Conservation (phyloP, 2,888 invertebrate genomes). For the Agelastica alni region DNA sequence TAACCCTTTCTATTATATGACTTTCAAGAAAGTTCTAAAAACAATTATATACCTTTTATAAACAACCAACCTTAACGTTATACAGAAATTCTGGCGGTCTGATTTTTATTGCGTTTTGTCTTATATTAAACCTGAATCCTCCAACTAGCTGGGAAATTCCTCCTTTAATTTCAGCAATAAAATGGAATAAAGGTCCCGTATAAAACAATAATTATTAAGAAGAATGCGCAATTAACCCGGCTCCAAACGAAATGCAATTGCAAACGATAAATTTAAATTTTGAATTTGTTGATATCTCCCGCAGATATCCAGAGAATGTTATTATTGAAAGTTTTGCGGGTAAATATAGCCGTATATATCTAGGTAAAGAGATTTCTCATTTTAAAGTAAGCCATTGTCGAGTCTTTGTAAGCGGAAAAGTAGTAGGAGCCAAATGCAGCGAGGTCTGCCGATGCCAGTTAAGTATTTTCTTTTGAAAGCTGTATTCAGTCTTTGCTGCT, state of each 20-base stretch:
- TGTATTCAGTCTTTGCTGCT: slow-evolving; percentile 16
- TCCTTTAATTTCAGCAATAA: no score
- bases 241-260: background rate
- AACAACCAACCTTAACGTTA: no score
- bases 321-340: slow-evolving; percentile 19
- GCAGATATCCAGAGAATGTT: slow-evolving; percentile 12
- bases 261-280: slow-evolving; percentile 2
- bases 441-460: slow-evolving; percentile 14
- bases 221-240: no score
- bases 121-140: no score
- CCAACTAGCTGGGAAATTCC: no score
- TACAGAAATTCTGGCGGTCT: no score
- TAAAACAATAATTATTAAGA: no score
- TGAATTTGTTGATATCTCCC: slow-evolving; percentile 10
- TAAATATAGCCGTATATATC: slow-evolving; percentile 3
- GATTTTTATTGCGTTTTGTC: no score
- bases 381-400: slow-evolving; percentile 16
- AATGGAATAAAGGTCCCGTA: no score
- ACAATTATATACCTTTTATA: no score
- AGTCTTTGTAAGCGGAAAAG: slow-evolving; percentile 9
- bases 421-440: slow-evolving; percentile 17
- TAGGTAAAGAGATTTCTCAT: slow-evolving; percentile 21
- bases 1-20: no score
- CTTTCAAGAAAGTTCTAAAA: no score
- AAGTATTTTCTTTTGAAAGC: slow-evolving; percentile 16